Evolutionary conservation across 2,888 invertebrate species (phyloP).

Genomic region (Spatulosminthurus flaviceps): DNA sequence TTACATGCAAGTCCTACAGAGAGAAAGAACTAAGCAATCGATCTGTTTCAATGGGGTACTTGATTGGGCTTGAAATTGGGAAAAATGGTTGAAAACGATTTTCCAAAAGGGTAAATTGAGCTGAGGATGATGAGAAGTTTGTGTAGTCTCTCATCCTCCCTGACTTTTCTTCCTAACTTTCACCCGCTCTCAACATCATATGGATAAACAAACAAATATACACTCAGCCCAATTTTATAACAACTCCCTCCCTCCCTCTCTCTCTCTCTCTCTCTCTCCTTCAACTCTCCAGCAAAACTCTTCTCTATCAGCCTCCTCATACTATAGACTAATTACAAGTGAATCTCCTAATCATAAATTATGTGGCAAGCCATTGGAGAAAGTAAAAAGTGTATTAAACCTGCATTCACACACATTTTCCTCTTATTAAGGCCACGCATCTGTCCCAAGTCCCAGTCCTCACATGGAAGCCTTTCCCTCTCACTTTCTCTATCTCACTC

Average conservation of each 20-base stretch:
- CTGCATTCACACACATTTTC: too few relatives aligned
- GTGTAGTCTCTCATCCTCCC: background rate
- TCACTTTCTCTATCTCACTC: too few relatives aligned
- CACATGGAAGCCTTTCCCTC: too few relatives aligned
- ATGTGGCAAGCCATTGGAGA: background rate
- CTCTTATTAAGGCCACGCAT: too few relatives aligned
- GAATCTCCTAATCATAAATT: constrained; percentile 42
- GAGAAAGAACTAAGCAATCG: background rate
- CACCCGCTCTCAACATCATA: background rate
- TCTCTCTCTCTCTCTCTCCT: background rate
- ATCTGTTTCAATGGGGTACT: constrained; percentile 18
- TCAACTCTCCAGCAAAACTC: background rate
- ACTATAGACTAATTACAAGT: constrained; percentile 29
- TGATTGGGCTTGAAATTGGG: constrained; percentile 32
- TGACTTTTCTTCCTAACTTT: background rate
- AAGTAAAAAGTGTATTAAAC: too few relatives aligned
- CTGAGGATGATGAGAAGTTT: constrained; percentile 10
- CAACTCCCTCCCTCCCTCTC: too few relatives aligned
- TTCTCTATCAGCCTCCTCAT: background rate
- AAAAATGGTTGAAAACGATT: constrained; percentile 18
- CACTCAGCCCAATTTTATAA: too few relatives aligned
- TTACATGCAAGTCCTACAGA: background rate
- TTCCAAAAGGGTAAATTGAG: background rate
- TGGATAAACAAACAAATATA: too few relatives aligned
- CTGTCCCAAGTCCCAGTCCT: too few relatives aligned